Conservation (phyloP, 2,888 invertebrate genomes). For the Hypena proboscidalis region DNA sequence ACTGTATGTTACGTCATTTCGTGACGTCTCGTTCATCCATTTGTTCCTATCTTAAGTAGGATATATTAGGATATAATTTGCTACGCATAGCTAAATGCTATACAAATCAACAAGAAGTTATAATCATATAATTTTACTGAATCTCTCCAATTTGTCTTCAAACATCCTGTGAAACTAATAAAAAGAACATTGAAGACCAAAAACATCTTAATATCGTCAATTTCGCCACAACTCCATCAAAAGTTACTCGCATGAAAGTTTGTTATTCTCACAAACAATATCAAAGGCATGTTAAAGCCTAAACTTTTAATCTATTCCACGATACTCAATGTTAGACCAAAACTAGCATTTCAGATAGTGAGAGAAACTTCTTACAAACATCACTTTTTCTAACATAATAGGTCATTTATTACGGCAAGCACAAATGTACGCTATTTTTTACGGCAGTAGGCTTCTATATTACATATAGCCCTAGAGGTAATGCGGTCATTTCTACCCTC, state of each 20-base stretch:
- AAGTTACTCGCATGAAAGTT: not conserved
- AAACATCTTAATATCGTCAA: not conserved
- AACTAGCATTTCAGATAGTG: slow-evolving; percentile 20
- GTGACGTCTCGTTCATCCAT: too few species aligned
- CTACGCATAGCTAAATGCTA: too few species aligned
- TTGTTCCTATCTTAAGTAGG: too few species aligned
- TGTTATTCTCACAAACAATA: slow-evolving; percentile 4
- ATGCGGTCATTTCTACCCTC: slow-evolving; percentile 22
- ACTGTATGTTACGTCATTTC: too few species aligned
- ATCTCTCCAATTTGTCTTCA: too few species aligned
- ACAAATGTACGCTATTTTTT: slow-evolving; percentile 26
- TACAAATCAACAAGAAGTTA: too few species aligned
- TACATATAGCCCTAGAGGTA: slow-evolving; percentile 19
- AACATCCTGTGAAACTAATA: too few species aligned
- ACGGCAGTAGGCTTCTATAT: slow-evolving; percentile 14
- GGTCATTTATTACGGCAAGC: slow-evolving; percentile 22
- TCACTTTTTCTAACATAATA: slow-evolving; percentile 18
- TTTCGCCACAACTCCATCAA: not conserved
- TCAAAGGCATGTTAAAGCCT: not conserved
- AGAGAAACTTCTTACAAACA: slow-evolving; percentile 13
- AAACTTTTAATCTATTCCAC: not conserved
- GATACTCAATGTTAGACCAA: slow-evolving; percentile 1
- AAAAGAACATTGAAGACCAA: not conserved
- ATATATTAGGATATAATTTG: too few species aligned
- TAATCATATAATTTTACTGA: too few species aligned